These are phyloP conservation scores for Phycodurus eques DNA, from an alignment of 2,113 vertebrate species.

Conservation along the genomic window DNA sequence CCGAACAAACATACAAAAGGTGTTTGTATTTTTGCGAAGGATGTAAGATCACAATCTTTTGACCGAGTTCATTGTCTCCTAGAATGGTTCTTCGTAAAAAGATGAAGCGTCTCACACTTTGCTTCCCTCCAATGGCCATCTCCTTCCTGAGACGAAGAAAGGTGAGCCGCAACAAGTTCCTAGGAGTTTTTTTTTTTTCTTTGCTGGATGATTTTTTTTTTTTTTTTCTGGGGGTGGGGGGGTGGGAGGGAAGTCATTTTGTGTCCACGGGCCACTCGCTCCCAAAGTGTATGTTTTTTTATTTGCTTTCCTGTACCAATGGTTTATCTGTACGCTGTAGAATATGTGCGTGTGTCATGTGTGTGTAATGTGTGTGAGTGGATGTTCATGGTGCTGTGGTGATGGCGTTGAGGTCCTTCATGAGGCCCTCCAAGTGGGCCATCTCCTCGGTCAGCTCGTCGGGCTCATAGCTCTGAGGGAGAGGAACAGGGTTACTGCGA, in stretches of 20 bases:
- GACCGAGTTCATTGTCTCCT: constrained; percentile 68
- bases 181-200: constrained; percentile 33
- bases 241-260: constrained; percentile 33
- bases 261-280: constrained; percentile 52
- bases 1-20: constrained; percentile 35
- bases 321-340: not conserved
- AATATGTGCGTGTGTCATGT: constrained; percentile 14
- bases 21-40: constrained; percentile 49
- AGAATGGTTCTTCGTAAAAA: constrained; percentile 69
- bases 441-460: constrained; percentile 99
- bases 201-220: constrained; percentile 17
- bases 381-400: constrained; percentile 73
- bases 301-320: not conserved
- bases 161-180: constrained; percentile 63
- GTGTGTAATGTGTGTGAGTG: constrained; percentile 13
- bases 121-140: constrained; percentile 66
- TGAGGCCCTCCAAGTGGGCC: constrained; percentile 98
- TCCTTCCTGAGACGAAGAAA: constrained; percentile 78
- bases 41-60: constrained; percentile 67
- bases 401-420: constrained; percentile 99
- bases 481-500: constrained; percentile 74
- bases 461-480: constrained; percentile 88
- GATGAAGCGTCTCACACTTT: constrained; percentile 59
- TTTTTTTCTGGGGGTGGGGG: constrained; percentile 12
- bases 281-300: constrained; percentile 28